A percentile compares a stretch with the other conserved stretches of the same genome.
Conservation (phyloP, 2,797 vertebrate species). For the Triplophysa yarkandensis region DNA sequence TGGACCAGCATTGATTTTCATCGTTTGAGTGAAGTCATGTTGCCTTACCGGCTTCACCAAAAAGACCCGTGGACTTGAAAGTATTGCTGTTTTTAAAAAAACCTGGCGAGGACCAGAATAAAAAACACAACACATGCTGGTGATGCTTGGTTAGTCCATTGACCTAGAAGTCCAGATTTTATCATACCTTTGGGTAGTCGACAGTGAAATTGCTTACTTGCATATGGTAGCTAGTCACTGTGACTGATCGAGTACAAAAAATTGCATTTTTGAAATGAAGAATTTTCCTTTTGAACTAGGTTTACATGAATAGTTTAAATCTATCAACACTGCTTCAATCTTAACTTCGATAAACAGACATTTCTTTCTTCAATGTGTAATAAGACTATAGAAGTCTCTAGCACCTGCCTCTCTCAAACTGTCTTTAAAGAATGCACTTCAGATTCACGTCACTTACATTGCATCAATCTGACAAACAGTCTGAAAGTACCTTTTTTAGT, state of each 20-base stretch:
- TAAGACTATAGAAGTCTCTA: constrained; percentile 14
- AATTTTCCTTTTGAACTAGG: neutral
- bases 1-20: too few species aligned
- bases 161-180: constrained; percentile 69
- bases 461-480: constrained; percentile 17
- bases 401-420: constrained; percentile 22
- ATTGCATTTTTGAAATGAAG: too few species aligned
- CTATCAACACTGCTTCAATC: neutral
- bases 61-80: too few species aligned
- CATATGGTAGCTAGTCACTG: constrained; percentile 63
- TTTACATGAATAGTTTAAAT: constrained; percentile 14
- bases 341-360: constrained; percentile 10
- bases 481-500: neutral
- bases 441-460: constrained; percentile 4
- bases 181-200: constrained; percentile 68
- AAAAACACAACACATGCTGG: neutral
- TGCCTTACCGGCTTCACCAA: too few species aligned
- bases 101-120: too few species aligned
- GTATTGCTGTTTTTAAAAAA: too few species aligned
- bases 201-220: constrained; percentile 71
- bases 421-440: constrained; percentile 31
- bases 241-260: constrained; percentile 48
- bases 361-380: constrained; percentile 37
- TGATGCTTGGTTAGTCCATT: constrained; percentile 66
- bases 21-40: too few species aligned